Evolutionary conservation across 2,797 vertebrate genomes (phyloP).

Genomic region (Hoplostethus mediterraneus): DNA sequence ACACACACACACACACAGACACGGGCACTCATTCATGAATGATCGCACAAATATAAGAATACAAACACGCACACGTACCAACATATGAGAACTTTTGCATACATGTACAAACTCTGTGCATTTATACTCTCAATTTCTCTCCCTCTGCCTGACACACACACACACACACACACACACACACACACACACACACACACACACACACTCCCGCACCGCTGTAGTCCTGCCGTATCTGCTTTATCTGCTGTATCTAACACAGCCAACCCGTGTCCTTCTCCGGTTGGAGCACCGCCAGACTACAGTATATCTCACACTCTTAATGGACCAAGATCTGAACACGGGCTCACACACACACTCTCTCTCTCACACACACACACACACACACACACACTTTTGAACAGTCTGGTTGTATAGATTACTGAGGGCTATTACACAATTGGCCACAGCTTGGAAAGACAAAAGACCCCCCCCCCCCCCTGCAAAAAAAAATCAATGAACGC

Average conservation of each 20-base stretch:
- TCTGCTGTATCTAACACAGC: constrained; percentile 42
- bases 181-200: not conserved
- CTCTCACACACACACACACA: constrained; percentile 22
- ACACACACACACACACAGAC: not conserved
- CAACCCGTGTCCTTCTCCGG: constrained; percentile 45
- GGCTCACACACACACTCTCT: not conserved
- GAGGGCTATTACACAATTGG: constrained; percentile 43
- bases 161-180: not conserved
- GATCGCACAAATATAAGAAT: constrained; percentile 18
- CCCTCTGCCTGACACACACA: not conserved
- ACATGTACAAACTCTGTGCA: constrained; percentile 10
- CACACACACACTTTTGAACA: constrained; percentile 28
- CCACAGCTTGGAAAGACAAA: constrained; percentile 39
- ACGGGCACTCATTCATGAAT: constrained; percentile 6
- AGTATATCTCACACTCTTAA: constrained; percentile 61
- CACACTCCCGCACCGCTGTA: not conserved
- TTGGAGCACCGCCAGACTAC: constrained; percentile 54
- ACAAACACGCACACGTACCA: not conserved
- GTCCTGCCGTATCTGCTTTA: constrained; percentile 2
- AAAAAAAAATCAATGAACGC: constrained; percentile 33
- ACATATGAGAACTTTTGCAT: not conserved
- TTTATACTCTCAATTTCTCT: constrained; percentile 18
- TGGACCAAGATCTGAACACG: constrained; percentile 8
- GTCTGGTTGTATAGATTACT: constrained; percentile 36
- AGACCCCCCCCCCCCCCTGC: too few relatives aligned